Percentiles rank a stretch among this genome's conserved stretches.
Conservation (phyloP, 1,140 invertebrate species). For the Ooceraea biroi region DNA sequence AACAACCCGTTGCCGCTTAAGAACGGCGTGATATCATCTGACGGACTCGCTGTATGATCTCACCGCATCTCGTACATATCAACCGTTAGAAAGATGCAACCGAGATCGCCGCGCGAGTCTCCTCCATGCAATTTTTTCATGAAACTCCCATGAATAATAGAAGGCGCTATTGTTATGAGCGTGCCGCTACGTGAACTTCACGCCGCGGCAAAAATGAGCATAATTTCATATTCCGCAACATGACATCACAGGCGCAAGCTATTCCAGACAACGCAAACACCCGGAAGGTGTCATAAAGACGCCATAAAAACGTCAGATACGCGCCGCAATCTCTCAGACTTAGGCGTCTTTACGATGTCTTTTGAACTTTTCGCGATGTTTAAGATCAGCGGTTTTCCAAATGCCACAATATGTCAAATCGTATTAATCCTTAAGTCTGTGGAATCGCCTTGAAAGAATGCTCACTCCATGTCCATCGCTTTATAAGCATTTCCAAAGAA, state of each 20-base stretch:
- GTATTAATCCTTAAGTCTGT: not conserved
- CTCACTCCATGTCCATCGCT: not conserved
- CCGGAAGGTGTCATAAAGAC: not conserved
- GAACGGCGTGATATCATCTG: conserved; percentile 57
- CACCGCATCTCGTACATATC: conserved; percentile 44
- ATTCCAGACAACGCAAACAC: conserved; percentile 12
- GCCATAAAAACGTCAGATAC: conserved; percentile 20
- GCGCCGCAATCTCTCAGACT: not conserved
- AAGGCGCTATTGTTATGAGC: not conserved
- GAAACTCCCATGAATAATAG: conserved; percentile 27
- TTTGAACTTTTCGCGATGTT: conserved; percentile 16
- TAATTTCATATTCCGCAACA: conserved; percentile 19
- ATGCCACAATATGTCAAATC: not conserved
- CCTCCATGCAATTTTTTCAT: conserved; percentile 16
- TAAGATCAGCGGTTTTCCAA: not conserved
- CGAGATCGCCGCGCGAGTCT: conserved; percentile 6
- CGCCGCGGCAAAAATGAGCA: not conserved
- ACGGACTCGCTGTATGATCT: conserved; percentile 51
- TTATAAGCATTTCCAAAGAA: not conserved
- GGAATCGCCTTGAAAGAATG: not conserved
- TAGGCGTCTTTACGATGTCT: conserved; percentile 4
- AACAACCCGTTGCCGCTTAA: conserved; percentile 49
- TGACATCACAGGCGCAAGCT: not conserved
- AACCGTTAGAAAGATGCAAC: conserved; percentile 51
- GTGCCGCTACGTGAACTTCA: conserved; percentile 22